A percentile compares a stretch with the other conserved stretches of the same genome.
Conservation (phyloP, 2,888 invertebrate species). For the Capitulum mitella region DNA sequence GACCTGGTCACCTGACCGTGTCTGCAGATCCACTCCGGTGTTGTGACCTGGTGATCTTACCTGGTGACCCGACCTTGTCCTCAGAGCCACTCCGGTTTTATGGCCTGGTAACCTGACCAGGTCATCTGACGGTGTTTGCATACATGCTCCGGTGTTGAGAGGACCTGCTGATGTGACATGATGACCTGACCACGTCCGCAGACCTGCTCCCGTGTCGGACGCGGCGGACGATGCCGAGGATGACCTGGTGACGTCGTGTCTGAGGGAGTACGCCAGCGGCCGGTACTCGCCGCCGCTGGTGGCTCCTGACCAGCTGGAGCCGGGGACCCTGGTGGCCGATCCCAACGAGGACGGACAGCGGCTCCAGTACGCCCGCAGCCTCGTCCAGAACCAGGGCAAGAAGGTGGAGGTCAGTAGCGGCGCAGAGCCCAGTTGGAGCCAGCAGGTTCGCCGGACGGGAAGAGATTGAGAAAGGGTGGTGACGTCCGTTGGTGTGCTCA, state of each 20-base stretch:
- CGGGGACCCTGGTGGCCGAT: constrained; percentile 65
- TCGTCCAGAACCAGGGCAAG: constrained; percentile 14
- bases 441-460: background rate
- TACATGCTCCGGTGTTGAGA: too few relatives aligned
- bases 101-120: too few relatives aligned
- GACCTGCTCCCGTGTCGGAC: background rate
- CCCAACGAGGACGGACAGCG: constrained; percentile 68
- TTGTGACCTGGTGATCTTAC: too few relatives aligned
- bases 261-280: constrained; percentile 66
- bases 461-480: background rate
- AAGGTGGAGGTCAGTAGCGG: background rate
- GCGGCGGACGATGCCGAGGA: constrained; percentile 25
- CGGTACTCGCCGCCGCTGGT: constrained; percentile 75
- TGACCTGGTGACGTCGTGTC: constrained; percentile 43
- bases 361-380: constrained; percentile 51
- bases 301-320: constrained; percentile 56
- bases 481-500: background rate
- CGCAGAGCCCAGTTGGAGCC: too few relatives aligned
- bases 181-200: background rate
- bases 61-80: too few relatives aligned
- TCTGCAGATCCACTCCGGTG: too few relatives aligned
- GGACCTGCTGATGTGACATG: too few relatives aligned
- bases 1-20: too few relatives aligned
- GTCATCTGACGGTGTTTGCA: too few relatives aligned
- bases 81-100: too few relatives aligned